These are phyloP conservation scores for Campoplex capitator DNA, from an alignment of 2,888 invertebrate genomes.

Conservation along the genomic window DNA sequence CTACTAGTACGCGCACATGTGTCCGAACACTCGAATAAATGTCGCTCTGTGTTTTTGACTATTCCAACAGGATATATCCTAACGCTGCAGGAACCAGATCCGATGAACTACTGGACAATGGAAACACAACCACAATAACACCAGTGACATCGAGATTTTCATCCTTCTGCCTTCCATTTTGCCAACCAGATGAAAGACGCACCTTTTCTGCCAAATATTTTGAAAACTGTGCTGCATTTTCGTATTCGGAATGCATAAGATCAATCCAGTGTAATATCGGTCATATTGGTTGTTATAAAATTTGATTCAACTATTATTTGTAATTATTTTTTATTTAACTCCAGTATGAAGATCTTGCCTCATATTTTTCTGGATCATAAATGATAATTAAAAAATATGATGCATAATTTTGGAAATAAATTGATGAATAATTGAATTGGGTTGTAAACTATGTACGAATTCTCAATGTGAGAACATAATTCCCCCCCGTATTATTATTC, in stretches of 20 bases:
- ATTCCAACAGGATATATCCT: conserved; percentile 34
- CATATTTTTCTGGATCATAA: neutral
- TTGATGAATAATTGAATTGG: neutral
- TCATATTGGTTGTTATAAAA: too few species aligned
- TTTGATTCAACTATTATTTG: too few species aligned
- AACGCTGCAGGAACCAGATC: conserved; percentile 22
- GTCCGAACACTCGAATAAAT: conserved; percentile 23
- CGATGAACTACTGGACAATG: conserved; percentile 45
- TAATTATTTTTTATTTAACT: neutral
- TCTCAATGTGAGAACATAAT: neutral
- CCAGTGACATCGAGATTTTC: conserved; percentile 43
- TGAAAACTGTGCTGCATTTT: neutral
- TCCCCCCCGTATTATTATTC: neutral
- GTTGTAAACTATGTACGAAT: neutral
- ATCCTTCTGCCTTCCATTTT: conserved; percentile 27
- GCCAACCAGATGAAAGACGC: neutral
- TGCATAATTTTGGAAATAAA: neutral
- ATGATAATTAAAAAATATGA: neutral
- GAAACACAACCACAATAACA: conserved; percentile 47
- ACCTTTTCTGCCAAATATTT: neutral
- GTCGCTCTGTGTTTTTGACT: conserved; percentile 44
- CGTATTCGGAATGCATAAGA: neutral
- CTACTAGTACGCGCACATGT: neutral
- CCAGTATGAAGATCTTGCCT: neutral
- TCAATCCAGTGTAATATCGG: neutral